Base-by-base conservation (phyloP, 2,113 vertebrate genomes). In the Chaetodon trifascialis region DNA sequence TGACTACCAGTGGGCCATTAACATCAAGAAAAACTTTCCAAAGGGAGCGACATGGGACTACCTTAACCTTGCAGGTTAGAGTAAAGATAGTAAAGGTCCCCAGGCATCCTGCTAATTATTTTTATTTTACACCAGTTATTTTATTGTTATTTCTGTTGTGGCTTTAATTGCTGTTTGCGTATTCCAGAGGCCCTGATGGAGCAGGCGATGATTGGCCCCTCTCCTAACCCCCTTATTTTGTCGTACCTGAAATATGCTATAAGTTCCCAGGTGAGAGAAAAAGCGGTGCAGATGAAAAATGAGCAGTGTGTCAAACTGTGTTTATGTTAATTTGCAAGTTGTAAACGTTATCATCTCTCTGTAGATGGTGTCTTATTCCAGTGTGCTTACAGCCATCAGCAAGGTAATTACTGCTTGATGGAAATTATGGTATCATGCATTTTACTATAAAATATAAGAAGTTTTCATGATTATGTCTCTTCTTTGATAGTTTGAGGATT, bases 341-440 rank as follows among this genome's bases (percentile, higher is more conserved):
- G 7, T 67, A 1, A 79, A 40, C 1, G 2, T 36, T 52, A 15
- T 42, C 23, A n/a, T 67, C 0, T 87, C 21, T 83, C 54, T 51
- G 12, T 82, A 99, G 98, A 99, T 99, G 98, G 98, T 99, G 93
- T 99, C 98, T 19, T 98, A 98, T 88, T 97, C 98, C 77, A 98
- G 97, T 14, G 97, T 99, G 23, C 96, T 99, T 85, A 96, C 91
- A 44, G 97, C 98, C 79, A 96, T 99, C 93, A 98, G 97, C 90
- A 99, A 99, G 97, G 98, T 99, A 94, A 11, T 75, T 15, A 30
- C n/a, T 40, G 7, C 2, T 23, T 47, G 5, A 42, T 47, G 44
- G 54, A 15, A 68, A 16, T 46, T 7, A 21, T 11, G 2, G 16
- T 1, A 30, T 16, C 7, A 7, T 44, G 2, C 5, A 21, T 44